phyloP scores from a whole-genome alignment of 2,797 vertebrate species.

The Enteromius anoplus region DNA sequence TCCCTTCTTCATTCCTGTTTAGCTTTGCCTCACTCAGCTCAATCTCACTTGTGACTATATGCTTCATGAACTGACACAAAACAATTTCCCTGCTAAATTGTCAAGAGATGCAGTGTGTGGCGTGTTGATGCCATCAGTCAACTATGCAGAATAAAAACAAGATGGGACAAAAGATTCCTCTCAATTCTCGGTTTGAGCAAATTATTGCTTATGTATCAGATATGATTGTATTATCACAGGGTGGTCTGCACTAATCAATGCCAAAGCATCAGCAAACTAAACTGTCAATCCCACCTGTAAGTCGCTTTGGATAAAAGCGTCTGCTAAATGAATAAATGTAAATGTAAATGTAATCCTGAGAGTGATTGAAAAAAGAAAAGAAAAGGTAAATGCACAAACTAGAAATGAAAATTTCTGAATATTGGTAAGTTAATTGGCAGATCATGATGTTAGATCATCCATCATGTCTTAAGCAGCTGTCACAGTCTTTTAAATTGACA shows the following conservation, averaged over 20 bases:
- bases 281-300: too few species aligned
- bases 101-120: constrained; percentile 55
- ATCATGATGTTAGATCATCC: background rate
- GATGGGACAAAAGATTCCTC: background rate
- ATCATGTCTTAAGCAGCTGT: background rate
- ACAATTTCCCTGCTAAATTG: constrained; percentile 71
- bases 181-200: background rate
- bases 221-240: background rate
- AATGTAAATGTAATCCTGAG: too few species aligned
- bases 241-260: background rate
- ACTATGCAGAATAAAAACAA: background rate
- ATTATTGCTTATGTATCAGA: background rate
- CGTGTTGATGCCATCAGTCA: constrained; percentile 21
- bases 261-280: background rate
- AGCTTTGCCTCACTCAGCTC: constrained; percentile 61
- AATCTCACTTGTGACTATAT: constrained; percentile 68
- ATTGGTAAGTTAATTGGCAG: background rate
- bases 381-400: background rate
- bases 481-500: background rate
- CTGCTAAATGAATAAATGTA: too few species aligned
- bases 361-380: background rate
- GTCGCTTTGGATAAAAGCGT: too few species aligned
- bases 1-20: background rate
- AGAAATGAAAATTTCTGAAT: background rate
- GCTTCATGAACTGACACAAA: constrained; percentile 73